A percentile compares a stretch with the other conserved stretches of the same genome.
Evolutionary conservation across 2,888 invertebrate species (phyloP).

Genomic region (Cremastinae sp.): DNA sequence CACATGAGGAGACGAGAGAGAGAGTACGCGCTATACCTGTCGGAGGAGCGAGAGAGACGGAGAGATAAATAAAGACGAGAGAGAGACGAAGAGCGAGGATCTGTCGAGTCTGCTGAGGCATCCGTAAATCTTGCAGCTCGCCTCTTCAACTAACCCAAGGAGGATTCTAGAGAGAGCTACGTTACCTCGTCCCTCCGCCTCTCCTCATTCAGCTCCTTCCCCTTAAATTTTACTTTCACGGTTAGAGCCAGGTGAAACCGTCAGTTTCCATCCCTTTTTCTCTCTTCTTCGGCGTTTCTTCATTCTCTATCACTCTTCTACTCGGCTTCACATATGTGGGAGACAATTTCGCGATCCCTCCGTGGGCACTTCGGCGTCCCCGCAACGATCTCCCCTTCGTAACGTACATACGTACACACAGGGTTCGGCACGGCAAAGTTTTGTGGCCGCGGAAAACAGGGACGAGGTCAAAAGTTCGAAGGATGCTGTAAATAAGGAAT

Average conservation of each 20-base stretch:
- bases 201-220: constrained; percentile 23
- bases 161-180: constrained; percentile 36
- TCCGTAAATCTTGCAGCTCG: constrained; percentile 71
- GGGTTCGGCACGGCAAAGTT: constrained; percentile 26
- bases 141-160: constrained; percentile 68
- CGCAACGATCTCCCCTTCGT: constrained; percentile 16
- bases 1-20: constrained; percentile 49
- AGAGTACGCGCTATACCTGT: constrained; percentile 67
- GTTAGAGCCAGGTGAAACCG: constrained; percentile 18
- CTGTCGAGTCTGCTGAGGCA: constrained; percentile 70
- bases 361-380: constrained; percentile 32
- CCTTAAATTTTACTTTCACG: constrained; percentile 21
- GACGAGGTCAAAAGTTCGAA: constrained; percentile 53
- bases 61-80: constrained; percentile 53
- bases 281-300: constrained; percentile 7
- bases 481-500: constrained; percentile 51
- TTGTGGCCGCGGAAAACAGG: constrained; percentile 30
- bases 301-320: background rate
- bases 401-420: constrained; percentile 10
- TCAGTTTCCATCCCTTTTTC: background rate
- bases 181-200: constrained; percentile 25
- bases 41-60: constrained; percentile 62
- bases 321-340: constrained; percentile 27
- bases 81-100: constrained; percentile 69
- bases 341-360: constrained; percentile 29